Percentiles rank a stretch among this genome's conserved stretches.
Conservation (phyloP, 1,140 invertebrate species). For the Branchinecta lynchi region DNA sequence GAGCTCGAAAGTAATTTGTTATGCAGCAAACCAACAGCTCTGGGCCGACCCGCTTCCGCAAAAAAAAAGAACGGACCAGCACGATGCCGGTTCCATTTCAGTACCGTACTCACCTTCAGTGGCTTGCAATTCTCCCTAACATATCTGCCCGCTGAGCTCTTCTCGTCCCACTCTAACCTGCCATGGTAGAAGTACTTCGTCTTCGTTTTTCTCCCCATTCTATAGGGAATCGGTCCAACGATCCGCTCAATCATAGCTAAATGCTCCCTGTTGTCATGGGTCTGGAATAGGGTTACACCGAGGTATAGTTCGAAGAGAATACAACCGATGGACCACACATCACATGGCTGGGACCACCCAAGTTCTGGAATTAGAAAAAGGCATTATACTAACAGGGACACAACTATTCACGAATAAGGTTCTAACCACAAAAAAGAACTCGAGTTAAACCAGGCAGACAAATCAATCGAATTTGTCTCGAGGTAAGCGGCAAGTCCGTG, state of each 20-base stretch:
- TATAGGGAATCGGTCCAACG: constrained; percentile 81
- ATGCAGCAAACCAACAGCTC: no score
- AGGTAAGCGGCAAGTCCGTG: constrained; percentile 15
- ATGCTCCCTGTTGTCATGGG: constrained; percentile 98
- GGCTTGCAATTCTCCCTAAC: constrained; percentile 97
- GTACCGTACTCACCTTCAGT: constrained; percentile 52
- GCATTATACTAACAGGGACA: constrained; percentile 14
- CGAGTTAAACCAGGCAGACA: neutral
- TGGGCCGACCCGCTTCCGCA: neutral
- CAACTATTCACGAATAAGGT: neutral
- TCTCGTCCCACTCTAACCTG: constrained; percentile 86
- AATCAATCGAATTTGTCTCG: constrained; percentile 1
- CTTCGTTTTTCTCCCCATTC: constrained; percentile 90
- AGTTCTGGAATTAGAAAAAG: constrained; percentile 53
- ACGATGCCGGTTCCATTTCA: no score
- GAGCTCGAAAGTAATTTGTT: no score
- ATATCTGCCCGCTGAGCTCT: constrained; percentile 83
- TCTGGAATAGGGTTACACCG: constrained; percentile 97
- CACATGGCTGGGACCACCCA: constrained; percentile 98
- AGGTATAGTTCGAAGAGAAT: constrained; percentile 98
- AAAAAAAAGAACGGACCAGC: neutral
- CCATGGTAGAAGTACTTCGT: constrained; percentile 93
- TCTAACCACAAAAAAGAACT: neutral
- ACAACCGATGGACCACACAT: constrained; percentile 99
- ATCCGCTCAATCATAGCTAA: constrained; percentile 99